Evolutionary conservation across 2,797 vertebrate species (phyloP), one percentile per base, ranked within the genome.

Genomic region (Spinibarbus caldwelli): DNA sequence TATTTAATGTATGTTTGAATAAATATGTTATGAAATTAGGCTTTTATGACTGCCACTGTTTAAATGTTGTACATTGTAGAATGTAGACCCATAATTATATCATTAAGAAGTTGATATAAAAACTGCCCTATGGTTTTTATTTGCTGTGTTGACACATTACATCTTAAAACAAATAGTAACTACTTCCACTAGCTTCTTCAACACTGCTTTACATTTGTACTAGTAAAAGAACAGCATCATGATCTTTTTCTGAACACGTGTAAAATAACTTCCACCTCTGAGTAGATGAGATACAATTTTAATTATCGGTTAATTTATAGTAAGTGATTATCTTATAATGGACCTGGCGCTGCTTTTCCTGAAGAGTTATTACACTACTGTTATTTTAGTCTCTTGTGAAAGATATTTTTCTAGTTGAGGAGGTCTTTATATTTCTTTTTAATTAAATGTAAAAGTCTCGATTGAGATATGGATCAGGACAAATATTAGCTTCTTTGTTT

Each of bases 401-500:
- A 87, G 49, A 75, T 36, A 62, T 62, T 73, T 62, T 66, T 34
- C 54, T 72, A 10, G 64, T 34, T 59, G 19, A 54, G 45, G 73
- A 78, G 62, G 86, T 77, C 82, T 86, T 71, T 80, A 75, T 83
- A 77, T 80, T 64, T 86, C 82, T 77, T 78, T 90, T 89, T 89
- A 90, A 91, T 90, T 89, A 88, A 86, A 54, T 85, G 82, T 11
- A 92, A 84, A 86, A 66, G 62, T 86, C 57, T 85, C 86, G 21
- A 31, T 47, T 12, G 84, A 87, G 87, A 90, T 31, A 78, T 62
- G 26, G 49, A 85, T 85, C 80, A 85, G 70, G 54, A 31, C 23
- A 66, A 14, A 29, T 66, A 66, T 66, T 19, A 34, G 6, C 17
- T 62, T 2, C 6, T 8, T 54, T 54, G 15, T 23, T 0, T n/a